Percentiles rank a stretch among this genome's conserved stretches.
Conservation (phyloP, 2,113 vertebrate genomes). For the Cervus canadensis region DNA sequence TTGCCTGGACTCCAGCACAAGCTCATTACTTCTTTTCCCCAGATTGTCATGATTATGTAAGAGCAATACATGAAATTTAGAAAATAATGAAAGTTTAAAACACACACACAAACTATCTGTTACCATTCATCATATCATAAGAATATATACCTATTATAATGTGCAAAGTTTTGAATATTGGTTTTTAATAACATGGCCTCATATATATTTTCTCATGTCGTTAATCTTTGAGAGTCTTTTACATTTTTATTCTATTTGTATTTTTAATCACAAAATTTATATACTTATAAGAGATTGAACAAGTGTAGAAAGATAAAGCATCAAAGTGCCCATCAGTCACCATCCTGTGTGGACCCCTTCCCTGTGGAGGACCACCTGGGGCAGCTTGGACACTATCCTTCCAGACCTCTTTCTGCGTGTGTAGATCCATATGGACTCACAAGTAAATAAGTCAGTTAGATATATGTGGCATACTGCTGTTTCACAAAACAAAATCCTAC, state of each 20-base stretch:
- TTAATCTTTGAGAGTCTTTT: background rate
- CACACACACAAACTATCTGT: background rate
- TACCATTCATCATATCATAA: background rate
- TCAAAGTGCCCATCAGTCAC: background rate
- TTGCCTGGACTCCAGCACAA: background rate
- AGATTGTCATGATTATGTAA: background rate
- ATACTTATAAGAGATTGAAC: background rate
- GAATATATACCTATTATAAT: background rate
- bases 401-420: background rate
- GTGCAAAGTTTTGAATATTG: background rate
- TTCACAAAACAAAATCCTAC: background rate
- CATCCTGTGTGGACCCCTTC: background rate
- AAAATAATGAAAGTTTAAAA: background rate
- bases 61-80: background rate
- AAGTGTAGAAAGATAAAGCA: background rate
- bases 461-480: background rate
- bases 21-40: background rate
- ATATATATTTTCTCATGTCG: background rate
- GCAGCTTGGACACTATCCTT: no score
- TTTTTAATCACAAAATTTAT: background rate
- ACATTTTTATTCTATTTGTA: background rate
- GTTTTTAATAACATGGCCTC: background rate
- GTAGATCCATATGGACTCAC: accelerated
- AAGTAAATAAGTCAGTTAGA: background rate
- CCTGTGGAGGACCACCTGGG: accelerated